phyloP scores from a whole-genome alignment of 2,113 vertebrate genomes.

The Martes martes region DNA sequence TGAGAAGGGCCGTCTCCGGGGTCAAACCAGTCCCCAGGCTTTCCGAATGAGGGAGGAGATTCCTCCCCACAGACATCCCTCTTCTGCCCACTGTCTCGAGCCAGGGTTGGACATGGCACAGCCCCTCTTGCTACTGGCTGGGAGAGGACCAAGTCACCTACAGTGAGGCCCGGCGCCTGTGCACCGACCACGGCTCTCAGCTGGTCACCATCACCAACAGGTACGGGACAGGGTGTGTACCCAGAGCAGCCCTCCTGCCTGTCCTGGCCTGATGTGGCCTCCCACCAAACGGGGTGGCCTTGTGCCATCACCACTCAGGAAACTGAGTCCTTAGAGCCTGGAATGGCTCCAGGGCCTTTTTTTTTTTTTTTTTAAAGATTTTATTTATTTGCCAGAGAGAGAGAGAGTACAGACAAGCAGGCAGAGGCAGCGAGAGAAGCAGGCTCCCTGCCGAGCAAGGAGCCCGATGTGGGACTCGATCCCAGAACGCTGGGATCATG shows the following conservation, averaged over 20 bases:
- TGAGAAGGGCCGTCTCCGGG: background rate
- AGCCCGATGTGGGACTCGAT: no score
- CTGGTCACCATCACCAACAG: conserved; percentile 93
- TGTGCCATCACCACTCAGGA: background rate
- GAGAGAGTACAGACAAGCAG: no score
- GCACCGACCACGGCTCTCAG: conserved; percentile 83
- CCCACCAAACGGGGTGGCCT: background rate
- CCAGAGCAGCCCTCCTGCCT: background rate
- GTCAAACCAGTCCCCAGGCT: background rate
- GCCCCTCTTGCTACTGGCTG: conserved; percentile 95
- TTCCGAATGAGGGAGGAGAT: background rate
- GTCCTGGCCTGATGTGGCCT: background rate
- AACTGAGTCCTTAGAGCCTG: background rate
- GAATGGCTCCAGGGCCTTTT: background rate
- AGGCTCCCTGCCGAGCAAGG: no score
- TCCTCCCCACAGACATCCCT: background rate
- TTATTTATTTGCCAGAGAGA: no score
- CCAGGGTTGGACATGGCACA: conserved; percentile 98
- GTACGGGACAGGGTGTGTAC: conserved; percentile 52
- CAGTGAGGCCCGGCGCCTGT: conserved; percentile 87
- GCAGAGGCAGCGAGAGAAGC: no score
- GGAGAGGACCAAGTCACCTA: conserved; percentile 90
- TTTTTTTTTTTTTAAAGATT: no score
- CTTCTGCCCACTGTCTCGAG: background rate
- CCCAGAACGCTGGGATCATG: no score